A percentile compares a stretch with the other conserved stretches of the same genome.
phyloP scores from a whole-genome alignment of 2,888 invertebrate species.

The Euclidia mi region DNA sequence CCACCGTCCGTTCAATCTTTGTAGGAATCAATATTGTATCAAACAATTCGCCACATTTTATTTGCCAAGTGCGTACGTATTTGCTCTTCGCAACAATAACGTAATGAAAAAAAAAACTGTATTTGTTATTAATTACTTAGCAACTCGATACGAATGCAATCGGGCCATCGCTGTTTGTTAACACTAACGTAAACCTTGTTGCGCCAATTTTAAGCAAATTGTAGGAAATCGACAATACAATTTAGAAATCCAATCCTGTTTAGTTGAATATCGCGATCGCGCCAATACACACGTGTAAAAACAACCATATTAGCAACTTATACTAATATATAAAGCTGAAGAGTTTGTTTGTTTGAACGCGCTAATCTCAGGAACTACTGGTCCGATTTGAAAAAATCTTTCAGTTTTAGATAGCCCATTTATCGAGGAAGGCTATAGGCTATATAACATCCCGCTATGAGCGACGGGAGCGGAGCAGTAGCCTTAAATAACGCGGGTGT shows the following conservation, averaged over 20 bases:
- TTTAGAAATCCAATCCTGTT: slow-evolving; percentile 64
- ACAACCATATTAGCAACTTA: too few species aligned
- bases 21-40: neutral
- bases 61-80: neutral
- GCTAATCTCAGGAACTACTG: too few species aligned
- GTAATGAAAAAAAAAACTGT: neutral
- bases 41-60: neutral
- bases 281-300: slow-evolving; percentile 47
- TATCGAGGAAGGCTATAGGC: too few species aligned
- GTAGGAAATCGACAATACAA: slow-evolving; percentile 60
- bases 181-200: slow-evolving; percentile 57
- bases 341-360: too few species aligned
- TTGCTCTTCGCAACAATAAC: neutral
- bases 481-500: too few species aligned
- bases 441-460: too few species aligned
- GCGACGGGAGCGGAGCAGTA: too few species aligned
- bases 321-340: too few species aligned
- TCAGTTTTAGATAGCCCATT: too few species aligned
- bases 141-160: slow-evolving; percentile 49
- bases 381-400: too few species aligned
- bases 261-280: slow-evolving; percentile 50
- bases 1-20: too few species aligned
- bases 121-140: slow-evolving; percentile 27
- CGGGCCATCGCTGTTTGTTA: slow-evolving; percentile 58
- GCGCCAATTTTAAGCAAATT: slow-evolving; percentile 61